Percentiles rank a stretch among this genome's conserved stretches.
These are phyloP conservation scores for Caloenas nicobarica DNA, from an alignment of 2,113 vertebrate genomes.

Conservation along the genomic window DNA sequence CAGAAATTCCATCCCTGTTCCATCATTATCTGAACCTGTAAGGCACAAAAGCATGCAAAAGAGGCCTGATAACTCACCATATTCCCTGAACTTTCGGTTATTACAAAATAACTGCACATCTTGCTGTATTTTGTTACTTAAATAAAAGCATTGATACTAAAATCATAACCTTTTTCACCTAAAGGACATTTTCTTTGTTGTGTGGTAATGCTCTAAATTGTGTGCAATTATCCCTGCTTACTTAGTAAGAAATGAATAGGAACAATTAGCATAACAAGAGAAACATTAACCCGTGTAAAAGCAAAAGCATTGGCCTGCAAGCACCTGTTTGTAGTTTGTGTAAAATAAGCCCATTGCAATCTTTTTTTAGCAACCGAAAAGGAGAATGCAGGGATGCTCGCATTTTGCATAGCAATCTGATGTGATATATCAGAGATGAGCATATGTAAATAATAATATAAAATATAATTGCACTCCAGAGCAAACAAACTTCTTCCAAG, in stretches of 20 bases:
- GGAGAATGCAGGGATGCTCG: neutral
- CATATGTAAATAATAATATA: neutral
- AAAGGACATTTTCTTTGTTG: conserved; percentile 8
- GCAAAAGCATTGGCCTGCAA: neutral
- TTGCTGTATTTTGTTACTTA: neutral
- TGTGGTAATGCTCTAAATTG: conserved; percentile 38
- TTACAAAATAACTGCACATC: neutral
- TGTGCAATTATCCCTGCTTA: conserved; percentile 56
- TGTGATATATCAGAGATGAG: neutral
- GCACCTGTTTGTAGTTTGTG: conserved; percentile 6
- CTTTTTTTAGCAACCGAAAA: conserved; percentile 14
- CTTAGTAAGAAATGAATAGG: conserved; percentile 59
- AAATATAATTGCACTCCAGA: neutral
- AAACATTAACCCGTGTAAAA: conserved; percentile 35
- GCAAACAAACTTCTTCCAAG: neutral
- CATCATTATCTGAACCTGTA: neutral
- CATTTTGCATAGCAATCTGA: neutral
- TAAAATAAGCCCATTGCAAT: conserved; percentile 1
- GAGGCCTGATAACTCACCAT: neutral
- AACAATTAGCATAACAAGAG: conserved; percentile 69
- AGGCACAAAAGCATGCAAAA: neutral
- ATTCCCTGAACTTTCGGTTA: neutral
- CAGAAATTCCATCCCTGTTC: neutral
- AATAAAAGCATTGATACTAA: neutral
- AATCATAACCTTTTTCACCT: conserved; percentile 22